Conservation (phyloP, 1,140 invertebrate genomes). For the Hestina assimilis region DNA sequence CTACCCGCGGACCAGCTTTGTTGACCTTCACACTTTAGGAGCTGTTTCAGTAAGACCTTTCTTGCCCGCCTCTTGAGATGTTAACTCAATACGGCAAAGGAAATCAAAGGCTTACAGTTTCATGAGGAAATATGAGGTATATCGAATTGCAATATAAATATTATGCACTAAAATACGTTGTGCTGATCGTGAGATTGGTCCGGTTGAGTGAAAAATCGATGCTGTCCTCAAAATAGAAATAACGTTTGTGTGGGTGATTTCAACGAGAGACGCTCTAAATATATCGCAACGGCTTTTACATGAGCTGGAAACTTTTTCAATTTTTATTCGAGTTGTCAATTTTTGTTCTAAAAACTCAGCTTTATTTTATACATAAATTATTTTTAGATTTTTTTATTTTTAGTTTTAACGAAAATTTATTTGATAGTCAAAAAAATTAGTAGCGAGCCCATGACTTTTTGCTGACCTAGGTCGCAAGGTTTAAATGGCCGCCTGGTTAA, state of each 20-base stretch:
- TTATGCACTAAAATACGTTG: not conserved
- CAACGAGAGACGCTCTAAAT: not conserved
- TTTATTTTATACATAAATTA: no score
- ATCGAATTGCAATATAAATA: no score
- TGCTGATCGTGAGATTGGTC: not conserved
- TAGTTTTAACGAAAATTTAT: no score
- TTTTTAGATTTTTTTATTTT: no score
- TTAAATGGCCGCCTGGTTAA: no score
- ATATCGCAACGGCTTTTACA: not conserved
- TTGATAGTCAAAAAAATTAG: no score
- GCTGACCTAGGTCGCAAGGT: no score
- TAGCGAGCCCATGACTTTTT: no score
- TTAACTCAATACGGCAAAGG: not conserved
- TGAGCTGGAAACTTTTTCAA: no score
- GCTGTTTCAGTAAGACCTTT: conserved; percentile 9
- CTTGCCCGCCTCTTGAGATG: not conserved
- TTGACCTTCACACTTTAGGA: conserved; percentile 45
- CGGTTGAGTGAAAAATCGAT: not conserved
- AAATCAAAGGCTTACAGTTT: not conserved
- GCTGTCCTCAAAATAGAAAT: not conserved
- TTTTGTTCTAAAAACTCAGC: no score
- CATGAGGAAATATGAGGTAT: no score
- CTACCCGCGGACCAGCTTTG: conserved; percentile 40
- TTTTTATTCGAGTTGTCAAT: no score
- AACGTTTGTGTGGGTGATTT: not conserved